Conservation (phyloP, 2,797 vertebrate genomes). For the Poeciliopsis turneri region DNA sequence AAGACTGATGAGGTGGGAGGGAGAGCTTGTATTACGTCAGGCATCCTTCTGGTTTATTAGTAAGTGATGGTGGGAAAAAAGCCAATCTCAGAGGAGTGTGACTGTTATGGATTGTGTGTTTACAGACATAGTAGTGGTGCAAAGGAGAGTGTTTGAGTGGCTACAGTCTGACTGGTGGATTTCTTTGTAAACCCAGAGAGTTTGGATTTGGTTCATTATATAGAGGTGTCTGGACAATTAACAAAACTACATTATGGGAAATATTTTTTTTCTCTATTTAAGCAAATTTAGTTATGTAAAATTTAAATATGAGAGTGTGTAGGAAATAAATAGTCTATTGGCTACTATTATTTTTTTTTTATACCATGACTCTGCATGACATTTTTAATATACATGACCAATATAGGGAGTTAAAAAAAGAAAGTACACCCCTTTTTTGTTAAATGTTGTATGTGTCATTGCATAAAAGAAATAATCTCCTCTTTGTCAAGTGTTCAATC, state of each 20-base stretch:
- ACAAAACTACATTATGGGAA: neutral
- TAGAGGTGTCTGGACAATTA: neutral
- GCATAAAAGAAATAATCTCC: neutral
- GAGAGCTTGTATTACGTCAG: conserved; percentile 34
- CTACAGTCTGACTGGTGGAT: neutral
- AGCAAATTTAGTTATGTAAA: neutral
- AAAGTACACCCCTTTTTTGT: neutral
- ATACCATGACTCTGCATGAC: neutral
- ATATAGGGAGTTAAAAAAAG: neutral
- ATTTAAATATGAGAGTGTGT: neutral
- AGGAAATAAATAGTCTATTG: too few relatives aligned
- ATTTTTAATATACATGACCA: neutral
- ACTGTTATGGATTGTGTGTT: conserved; percentile 39
- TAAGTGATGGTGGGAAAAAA: conserved; percentile 45
- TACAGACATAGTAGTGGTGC: neutral
- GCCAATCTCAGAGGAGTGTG: conserved; percentile 39
- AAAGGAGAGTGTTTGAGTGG: neutral
- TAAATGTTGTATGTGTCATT: neutral
- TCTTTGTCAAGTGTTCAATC: neutral
- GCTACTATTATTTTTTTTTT: neutral
- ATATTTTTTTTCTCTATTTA: neutral
- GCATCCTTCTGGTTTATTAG: conserved; percentile 43
- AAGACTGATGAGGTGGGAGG: conserved; percentile 8
- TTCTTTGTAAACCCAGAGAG: neutral
- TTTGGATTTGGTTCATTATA: neutral